Evolutionary conservation across 2,797 vertebrate species (phyloP), one percentile per base, ranked within the genome.

Genomic region (Phataginus tricuspis): DNA sequence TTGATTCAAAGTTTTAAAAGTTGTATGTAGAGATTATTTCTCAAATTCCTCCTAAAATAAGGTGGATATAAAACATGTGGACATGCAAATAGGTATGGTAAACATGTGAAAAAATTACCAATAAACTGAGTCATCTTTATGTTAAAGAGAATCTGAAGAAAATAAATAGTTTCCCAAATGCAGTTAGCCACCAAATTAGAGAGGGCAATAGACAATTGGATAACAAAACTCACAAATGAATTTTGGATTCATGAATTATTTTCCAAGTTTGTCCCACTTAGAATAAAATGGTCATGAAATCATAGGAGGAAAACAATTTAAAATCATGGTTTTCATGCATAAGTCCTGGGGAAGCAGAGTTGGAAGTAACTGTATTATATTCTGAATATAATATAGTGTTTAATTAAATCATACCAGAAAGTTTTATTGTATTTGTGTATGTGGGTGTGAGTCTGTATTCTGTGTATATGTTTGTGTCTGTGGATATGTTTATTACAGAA

Each of bases 1-100:
- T 91, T 85, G 86, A 84, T 37, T 94, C 13, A 82, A 92, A 86
- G n/a, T 91, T 84, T 12, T 87, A 90, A 82, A 93, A 96, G 63
- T 11, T 83, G 21, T 91, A 95, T 82, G 42, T 49, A 64, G 63
- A 74, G 45, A 86, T 91, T 94, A n/a, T 94, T 96, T 94, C n/a
- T 86, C 78, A 87, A 96, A 88, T 80, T 95, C 45, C 69, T 88
- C 29, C 39, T 66, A 11, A 45, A 93, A 72, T 11, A 87, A 57
- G 25, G 9, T 21, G 4, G 25, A 82, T 68, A 90, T 79, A 69
- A 93, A 87, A 78, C 27, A 42, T 72, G 53, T 27, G 16, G 27
- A 63, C 34, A 69, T 80, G 16, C 14, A 39, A 91, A 34, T 57
- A 64, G 51, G 29, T 49, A 66, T 0, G 25, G 15, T 68, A 83